These are phyloP conservation scores for Typhlichthys subterraneus DNA, from an alignment of 2,797 vertebrate species.

Conservation along the genomic window DNA sequence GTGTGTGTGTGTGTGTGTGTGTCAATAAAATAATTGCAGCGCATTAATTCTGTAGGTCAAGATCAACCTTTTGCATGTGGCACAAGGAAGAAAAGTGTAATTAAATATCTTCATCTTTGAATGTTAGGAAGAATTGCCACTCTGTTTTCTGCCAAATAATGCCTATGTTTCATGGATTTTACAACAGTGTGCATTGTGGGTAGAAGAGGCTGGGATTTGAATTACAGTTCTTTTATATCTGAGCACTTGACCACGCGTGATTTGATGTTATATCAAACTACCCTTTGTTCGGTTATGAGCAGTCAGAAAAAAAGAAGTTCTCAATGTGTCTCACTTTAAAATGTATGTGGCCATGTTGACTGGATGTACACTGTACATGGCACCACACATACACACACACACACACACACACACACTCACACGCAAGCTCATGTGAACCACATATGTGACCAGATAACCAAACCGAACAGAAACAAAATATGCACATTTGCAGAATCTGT, in stretches of 20 bases:
- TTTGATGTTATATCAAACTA: constrained; percentile 38
- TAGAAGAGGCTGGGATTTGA: constrained; percentile 48
- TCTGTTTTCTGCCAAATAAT: constrained; percentile 18
- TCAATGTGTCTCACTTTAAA: constrained; percentile 30
- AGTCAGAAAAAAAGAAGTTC: not conserved
- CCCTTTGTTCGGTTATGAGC: constrained; percentile 40
- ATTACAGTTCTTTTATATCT: constrained; percentile 44
- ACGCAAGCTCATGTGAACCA: constrained; percentile 17
- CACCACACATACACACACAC: not conserved
- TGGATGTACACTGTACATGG: not conserved
- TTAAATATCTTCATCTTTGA: constrained; percentile 45
- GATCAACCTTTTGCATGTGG: no score
- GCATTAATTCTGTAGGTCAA: no score
- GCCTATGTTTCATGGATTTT: constrained; percentile 12
- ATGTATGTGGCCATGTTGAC: constrained; percentile 34
- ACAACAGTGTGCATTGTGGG: constrained; percentile 50
- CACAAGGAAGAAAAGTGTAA: constrained; percentile 35
- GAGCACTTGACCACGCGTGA: constrained; percentile 12
- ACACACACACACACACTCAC: not conserved
- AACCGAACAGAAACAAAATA: constrained; percentile 5
- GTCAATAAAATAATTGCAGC: no score
- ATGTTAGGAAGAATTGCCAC: constrained; percentile 27
- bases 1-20: no score
- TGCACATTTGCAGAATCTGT: constrained; percentile 1
- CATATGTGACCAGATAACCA: constrained; percentile 21